Conservation (phyloP, 2,888 invertebrate genomes). For the Andricus curvator region DNA sequence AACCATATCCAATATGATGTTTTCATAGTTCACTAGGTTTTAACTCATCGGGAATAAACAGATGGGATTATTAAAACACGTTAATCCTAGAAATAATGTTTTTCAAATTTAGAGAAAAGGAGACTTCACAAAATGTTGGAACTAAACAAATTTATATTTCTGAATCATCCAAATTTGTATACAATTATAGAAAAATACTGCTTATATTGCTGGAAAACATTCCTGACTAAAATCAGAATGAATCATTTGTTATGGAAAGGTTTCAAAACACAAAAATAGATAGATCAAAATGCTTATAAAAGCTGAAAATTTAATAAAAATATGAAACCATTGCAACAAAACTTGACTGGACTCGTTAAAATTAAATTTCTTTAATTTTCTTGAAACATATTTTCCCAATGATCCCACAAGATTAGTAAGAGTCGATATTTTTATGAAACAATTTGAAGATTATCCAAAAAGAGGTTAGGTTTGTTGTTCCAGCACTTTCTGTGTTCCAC, state of each 20-base stretch:
- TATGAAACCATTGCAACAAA: background rate
- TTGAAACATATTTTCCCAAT: background rate
- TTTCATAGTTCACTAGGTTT: slow-evolving; percentile 53
- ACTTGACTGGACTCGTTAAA: background rate
- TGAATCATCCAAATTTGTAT: background rate
- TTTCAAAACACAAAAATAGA: background rate
- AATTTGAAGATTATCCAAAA: background rate
- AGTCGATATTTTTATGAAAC: background rate
- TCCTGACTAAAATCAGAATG: background rate
- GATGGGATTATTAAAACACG: slow-evolving; percentile 50
- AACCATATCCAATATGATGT: slow-evolving; percentile 55
- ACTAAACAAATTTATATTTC: background rate
- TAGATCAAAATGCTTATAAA: background rate
- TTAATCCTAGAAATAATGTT: slow-evolving; percentile 54
- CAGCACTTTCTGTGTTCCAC: background rate
- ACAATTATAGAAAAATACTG: background rate
- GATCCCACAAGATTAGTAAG: background rate
- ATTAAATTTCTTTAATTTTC: background rate
- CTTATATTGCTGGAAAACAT: background rate
- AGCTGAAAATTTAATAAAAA: background rate
- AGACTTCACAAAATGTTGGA: background rate
- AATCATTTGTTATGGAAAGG: background rate
- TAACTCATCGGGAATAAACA: slow-evolving; percentile 46
- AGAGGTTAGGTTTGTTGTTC: background rate
- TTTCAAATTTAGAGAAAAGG: slow-evolving; percentile 4